Conservation (phyloP, 2,113 vertebrate species). For the Furnarius figulus region DNA sequence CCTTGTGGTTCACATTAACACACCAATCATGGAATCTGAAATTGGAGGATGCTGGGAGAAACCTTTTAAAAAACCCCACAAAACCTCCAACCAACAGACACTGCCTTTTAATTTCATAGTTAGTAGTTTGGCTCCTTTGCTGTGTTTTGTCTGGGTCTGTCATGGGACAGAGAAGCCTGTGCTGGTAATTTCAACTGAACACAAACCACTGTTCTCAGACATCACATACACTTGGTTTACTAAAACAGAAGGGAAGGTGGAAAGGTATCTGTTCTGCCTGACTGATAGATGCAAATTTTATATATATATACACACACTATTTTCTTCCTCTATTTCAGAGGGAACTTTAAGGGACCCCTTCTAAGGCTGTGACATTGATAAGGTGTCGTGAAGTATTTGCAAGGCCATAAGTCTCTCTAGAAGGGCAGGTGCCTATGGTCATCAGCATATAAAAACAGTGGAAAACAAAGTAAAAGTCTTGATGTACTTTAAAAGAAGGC, state of each 20-base stretch:
- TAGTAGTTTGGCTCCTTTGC: background rate
- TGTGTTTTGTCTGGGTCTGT: background rate
- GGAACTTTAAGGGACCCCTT: background rate
- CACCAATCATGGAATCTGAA: background rate
- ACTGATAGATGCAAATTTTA: background rate
- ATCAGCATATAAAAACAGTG: background rate
- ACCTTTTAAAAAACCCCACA: background rate
- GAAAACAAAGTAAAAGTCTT: background rate
- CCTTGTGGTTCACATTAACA: background rate
- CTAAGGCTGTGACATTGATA: background rate
- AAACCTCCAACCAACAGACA: background rate
- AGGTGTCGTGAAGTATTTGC: background rate
- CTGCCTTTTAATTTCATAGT: background rate
- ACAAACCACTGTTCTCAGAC: background rate
- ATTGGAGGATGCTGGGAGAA: background rate
- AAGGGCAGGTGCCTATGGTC: background rate
- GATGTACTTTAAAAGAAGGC: background rate
- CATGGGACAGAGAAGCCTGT: background rate
- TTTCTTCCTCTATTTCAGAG: background rate
- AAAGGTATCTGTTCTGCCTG: background rate
- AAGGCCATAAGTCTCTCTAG: background rate
- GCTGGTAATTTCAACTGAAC: background rate
- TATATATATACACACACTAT: too few species aligned
- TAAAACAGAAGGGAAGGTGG: background rate
- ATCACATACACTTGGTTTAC: accelerated